Evolutionary conservation across 2,797 vertebrate species (phyloP).

Genomic region (Macropus fuliginosus): DNA sequence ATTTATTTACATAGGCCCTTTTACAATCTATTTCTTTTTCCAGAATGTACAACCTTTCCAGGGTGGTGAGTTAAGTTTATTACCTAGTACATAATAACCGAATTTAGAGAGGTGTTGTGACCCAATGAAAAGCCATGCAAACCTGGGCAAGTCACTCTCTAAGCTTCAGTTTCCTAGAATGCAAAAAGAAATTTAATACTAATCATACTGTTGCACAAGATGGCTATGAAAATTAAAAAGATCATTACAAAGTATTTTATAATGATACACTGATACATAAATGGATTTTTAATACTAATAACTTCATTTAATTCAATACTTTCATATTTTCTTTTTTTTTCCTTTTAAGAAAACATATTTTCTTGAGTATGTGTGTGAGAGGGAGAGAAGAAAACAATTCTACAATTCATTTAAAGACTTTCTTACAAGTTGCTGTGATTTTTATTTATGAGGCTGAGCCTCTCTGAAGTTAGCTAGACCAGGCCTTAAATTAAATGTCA

Average conservation of each 20-base stretch:
- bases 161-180: neutral
- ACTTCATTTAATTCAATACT: neutral
- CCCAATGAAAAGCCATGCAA: neutral
- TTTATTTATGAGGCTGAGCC: neutral
- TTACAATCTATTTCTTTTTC: neutral
- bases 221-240: neutral
- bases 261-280: neutral
- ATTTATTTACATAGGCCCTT: neutral
- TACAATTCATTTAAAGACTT: neutral
- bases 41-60: neutral
- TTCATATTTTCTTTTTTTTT: neutral
- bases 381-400: neutral
- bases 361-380: neutral
- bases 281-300: neutral
- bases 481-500: neutral
- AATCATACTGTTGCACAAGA: neutral
- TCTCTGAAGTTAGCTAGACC: neutral
- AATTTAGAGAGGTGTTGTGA: neutral
- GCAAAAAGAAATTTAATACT: neutral
- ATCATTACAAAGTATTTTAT: neutral
- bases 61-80: neutral
- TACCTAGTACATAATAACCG: neutral
- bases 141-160: neutral
- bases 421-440: neutral
- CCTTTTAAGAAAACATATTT: neutral